Conservation (phyloP, 2,888 invertebrate species). For the Rotaria magnacalcarata region DNA sequence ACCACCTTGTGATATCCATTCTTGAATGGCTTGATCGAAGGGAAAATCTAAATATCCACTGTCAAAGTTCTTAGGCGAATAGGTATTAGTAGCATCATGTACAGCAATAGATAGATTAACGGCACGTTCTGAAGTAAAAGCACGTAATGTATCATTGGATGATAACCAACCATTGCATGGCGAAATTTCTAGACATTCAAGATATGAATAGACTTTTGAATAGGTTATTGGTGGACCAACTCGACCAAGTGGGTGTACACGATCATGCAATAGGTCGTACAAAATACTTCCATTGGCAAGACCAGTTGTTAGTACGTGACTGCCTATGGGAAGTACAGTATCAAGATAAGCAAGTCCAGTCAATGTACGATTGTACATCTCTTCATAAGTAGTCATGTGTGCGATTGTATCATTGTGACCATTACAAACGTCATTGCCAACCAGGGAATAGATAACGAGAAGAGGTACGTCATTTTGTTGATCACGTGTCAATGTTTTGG, state of each 20-base stretch:
- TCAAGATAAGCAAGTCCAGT: conserved; percentile 53
- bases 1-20: conserved; percentile 50
- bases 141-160: background rate
- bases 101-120: conserved; percentile 50
- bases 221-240: conserved; percentile 60
- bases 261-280: conserved; percentile 58
- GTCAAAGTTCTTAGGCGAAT: conserved; percentile 49
- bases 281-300: conserved; percentile 61
- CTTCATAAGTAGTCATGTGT: conserved; percentile 60
- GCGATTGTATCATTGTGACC: conserved; percentile 58
- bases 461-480: conserved; percentile 58
- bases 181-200: conserved; percentile 59
- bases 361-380: conserved; percentile 53
- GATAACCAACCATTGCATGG: too few species aligned
- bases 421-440: conserved; percentile 63
- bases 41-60: conserved; percentile 50
- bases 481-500: conserved; percentile 53
- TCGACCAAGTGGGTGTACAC: conserved; percentile 60
- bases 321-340: conserved; percentile 57
- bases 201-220: conserved; percentile 60
- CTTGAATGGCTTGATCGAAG: conserved; percentile 48
- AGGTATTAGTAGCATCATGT: conserved; percentile 49
- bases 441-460: conserved; percentile 60
- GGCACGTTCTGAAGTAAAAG: conserved; percentile 48
- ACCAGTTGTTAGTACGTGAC: conserved; percentile 61